phyloP scores from a whole-genome alignment of 1,140 invertebrate genomes.

The Saccostrea cuccullata region DNA sequence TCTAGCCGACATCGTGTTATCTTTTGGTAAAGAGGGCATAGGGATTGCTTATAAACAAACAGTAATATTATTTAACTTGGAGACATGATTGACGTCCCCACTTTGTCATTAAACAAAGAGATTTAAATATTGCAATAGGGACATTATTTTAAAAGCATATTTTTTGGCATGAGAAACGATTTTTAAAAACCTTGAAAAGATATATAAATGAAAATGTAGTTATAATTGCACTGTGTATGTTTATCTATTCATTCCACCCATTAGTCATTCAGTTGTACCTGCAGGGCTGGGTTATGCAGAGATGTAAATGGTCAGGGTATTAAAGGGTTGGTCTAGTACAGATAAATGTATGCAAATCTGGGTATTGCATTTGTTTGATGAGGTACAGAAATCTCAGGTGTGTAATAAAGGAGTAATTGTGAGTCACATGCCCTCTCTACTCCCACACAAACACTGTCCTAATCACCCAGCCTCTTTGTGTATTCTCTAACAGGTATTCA shows the following conservation, averaged over 20 bases:
- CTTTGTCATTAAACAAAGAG: constrained; percentile 25
- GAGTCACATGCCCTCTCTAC: constrained; percentile 12
- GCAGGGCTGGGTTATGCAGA: background rate
- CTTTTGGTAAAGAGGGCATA: background rate
- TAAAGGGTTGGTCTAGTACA: background rate
- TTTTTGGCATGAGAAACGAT: background rate
- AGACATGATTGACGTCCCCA: background rate
- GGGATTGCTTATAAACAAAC: background rate
- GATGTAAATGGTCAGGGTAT: background rate
- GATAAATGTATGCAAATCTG: background rate
- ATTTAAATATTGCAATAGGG: background rate
- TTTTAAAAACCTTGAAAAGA: constrained; percentile 8
- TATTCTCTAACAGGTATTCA: constrained; percentile 9
- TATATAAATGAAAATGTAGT: background rate
- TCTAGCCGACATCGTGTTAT: background rate
- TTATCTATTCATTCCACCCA: background rate
- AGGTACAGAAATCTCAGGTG: constrained; percentile 20
- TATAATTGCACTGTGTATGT: background rate
- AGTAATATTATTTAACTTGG: background rate
- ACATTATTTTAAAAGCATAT: constrained; percentile 14
- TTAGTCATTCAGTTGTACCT: constrained; percentile 10
- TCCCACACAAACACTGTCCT: constrained; percentile 5
- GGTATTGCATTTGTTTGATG: constrained; percentile 23
- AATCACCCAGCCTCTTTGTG: background rate
- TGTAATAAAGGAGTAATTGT: constrained; percentile 11